phyloP scores from a whole-genome alignment of 2,888 invertebrate genomes.

The Scaptomyza polygonia region DNA sequence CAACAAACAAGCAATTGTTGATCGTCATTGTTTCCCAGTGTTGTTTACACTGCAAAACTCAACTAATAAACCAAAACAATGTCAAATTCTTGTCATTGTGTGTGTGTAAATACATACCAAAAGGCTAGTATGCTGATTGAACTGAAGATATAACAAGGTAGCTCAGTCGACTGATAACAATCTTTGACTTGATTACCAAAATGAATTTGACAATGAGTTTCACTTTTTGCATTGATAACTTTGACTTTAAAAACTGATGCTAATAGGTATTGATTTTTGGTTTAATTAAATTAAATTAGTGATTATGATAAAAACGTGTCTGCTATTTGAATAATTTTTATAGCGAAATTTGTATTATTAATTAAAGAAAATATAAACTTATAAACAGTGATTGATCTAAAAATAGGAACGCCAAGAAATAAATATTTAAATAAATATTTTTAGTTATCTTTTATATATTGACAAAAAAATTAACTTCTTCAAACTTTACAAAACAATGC shows the following conservation, averaged over 20 bases:
- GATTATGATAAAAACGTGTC: not conserved
- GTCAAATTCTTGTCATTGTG: conserved; percentile 48
- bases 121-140: conserved; percentile 25
- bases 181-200: not conserved
- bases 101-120: conserved; percentile 3
- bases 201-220: not conserved
- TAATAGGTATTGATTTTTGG: not conserved
- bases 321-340: not conserved
- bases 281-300: not conserved
- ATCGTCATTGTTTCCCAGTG: conserved; percentile 34
- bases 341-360: not conserved
- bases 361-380: no score
- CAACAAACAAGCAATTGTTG: conserved; percentile 17
- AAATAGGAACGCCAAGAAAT: no score
- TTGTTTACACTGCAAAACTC: conserved; percentile 57
- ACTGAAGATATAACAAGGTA: not conserved
- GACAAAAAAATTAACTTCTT: no score
- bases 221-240: not conserved
- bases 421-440: no score
- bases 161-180: not conserved
- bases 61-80: conserved; percentile 61
- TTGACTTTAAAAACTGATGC: not conserved
- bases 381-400: no score
- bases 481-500: no score
- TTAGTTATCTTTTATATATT: no score